A percentile compares a stretch with the other conserved stretches of the same genome.
Conservation (phyloP, 2,113 vertebrate species). For the Trochalopteron elliotii region DNA sequence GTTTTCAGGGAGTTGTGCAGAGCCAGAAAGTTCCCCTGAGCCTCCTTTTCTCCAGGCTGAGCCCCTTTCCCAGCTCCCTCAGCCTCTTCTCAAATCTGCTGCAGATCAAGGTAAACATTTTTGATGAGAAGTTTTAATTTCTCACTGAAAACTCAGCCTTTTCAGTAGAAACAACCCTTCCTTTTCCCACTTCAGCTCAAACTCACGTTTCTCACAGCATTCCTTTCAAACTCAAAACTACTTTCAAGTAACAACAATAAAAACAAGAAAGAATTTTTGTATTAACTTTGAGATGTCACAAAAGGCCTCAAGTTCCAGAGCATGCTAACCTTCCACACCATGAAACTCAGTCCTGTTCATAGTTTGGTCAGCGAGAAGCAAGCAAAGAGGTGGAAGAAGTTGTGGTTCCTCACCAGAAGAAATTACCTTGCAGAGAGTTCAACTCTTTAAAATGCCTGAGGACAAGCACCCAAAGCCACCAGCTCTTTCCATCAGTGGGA, state of each 20-base stretch:
- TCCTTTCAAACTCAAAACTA: neutral
- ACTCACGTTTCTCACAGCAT: neutral
- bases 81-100: neutral
- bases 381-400: neutral
- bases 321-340: neutral
- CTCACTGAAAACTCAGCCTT: neutral
- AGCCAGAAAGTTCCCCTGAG: neutral
- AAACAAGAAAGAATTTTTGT: fast-evolving
- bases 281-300: neutral
- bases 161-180: neutral
- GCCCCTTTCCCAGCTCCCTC: neutral
- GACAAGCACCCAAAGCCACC: neutral
- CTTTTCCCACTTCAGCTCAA: neutral
- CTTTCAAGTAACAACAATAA: neutral
- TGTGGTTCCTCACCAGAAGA: neutral
- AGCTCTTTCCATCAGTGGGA: neutral
- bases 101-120: neutral
- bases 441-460: neutral
- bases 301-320: neutral
- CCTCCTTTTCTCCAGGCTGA: neutral
- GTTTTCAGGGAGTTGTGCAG: neutral
- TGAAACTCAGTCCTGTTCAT: neutral
- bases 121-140: neutral
- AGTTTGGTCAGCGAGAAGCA: neutral
- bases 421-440: fast-evolving